A percentile compares a stretch with the other conserved stretches of the same genome.
Evolutionary conservation across 1,140 invertebrate species (phyloP).

Genomic region (Lineus longissimus): DNA sequence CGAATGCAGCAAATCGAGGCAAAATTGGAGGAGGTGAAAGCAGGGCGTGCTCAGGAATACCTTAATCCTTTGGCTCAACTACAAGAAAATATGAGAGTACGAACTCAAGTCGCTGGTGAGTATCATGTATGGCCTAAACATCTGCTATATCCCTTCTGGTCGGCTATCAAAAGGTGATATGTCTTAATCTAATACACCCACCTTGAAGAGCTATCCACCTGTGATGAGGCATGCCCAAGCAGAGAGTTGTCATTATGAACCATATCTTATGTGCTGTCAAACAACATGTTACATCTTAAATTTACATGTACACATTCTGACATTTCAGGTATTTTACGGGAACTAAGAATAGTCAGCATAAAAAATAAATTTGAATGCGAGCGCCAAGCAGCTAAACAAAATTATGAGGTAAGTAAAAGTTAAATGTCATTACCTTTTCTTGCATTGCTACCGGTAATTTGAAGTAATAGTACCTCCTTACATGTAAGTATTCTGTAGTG

Average conservation of each 20-base stretch:
- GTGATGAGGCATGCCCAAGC: background rate
- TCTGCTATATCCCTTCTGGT: background rate
- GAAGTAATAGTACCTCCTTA: too few relatives aligned
- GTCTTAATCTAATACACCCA: background rate
- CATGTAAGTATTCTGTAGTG: too few relatives aligned
- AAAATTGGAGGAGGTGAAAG: conserved; percentile 78
- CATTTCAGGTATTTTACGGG: conserved; percentile 63
- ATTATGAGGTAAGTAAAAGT: conserved; percentile 68
- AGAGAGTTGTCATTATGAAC: background rate
- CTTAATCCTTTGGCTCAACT: conserved; percentile 77
- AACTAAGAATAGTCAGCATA: conserved; percentile 76
- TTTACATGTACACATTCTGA: too few relatives aligned
- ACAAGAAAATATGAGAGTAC: conserved; percentile 76
- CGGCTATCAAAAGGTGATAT: background rate
- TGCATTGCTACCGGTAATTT: too few relatives aligned
- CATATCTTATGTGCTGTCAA: too few relatives aligned
- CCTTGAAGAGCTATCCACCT: background rate
- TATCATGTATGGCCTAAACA: background rate
- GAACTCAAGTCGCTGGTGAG: conserved; percentile 80
- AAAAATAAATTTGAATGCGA: conserved; percentile 84
- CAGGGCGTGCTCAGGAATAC: conserved; percentile 82
- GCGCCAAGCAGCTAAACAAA: conserved; percentile 79
- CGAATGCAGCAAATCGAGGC: conserved; percentile 76
- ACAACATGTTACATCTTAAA: too few relatives aligned
- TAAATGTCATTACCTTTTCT: background rate